These are phyloP conservation scores for Brachymystax lenok DNA, from an alignment of 2,797 vertebrate genomes.

Conservation along the genomic window DNA sequence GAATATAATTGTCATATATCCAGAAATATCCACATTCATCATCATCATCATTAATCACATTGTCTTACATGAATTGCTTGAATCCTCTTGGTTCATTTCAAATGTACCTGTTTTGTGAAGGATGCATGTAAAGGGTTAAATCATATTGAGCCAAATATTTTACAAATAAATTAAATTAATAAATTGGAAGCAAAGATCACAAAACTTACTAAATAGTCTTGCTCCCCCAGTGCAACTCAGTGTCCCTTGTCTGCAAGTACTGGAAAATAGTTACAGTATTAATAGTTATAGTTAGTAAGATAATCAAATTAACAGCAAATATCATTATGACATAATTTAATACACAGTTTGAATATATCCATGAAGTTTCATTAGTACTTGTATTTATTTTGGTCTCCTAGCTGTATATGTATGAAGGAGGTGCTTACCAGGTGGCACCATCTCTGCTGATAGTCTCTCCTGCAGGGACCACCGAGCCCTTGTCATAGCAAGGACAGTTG, in stretches of 20 bases:
- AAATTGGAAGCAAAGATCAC: neutral
- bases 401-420: neutral
- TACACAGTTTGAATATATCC: neutral
- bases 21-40: neutral
- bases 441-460: slow-evolving; percentile 59
- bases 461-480: slow-evolving; percentile 53
- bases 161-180: neutral
- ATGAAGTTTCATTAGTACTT: neutral
- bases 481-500: slow-evolving; percentile 81
- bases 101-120: neutral
- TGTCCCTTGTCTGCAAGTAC: slow-evolving; percentile 79
- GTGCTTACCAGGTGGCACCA: slow-evolving; percentile 64
- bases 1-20: neutral
- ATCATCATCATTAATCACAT: neutral
- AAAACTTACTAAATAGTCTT: slow-evolving; percentile 58
- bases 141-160: neutral
- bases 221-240: slow-evolving; percentile 74
- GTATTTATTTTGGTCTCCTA: neutral
- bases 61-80: slow-evolving; percentile 1
- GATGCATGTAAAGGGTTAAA: neutral
- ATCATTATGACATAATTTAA: neutral
- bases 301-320: neutral
- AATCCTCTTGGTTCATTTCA: neutral
- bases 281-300: neutral
- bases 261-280: slow-evolving; percentile 44